phyloP scores from a whole-genome alignment of 2,888 invertebrate species.

The Leptarthrus brevirostris region DNA sequence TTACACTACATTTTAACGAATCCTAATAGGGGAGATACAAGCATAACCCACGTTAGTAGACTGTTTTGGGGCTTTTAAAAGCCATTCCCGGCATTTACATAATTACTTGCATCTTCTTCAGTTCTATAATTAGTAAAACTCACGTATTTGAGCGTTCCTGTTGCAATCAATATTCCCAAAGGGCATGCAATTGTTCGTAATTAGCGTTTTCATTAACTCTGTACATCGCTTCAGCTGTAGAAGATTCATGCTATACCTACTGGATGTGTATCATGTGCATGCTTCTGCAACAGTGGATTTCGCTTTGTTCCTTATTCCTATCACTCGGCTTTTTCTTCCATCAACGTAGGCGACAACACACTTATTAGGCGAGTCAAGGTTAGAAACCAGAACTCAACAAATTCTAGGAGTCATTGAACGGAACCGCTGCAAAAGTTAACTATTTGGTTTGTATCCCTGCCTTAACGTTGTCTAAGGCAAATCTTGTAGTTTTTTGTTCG shows the following conservation, averaged over 20 bases:
- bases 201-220: conserved; percentile 39
- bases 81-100: neutral
- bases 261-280: neutral
- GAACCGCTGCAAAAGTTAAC: conserved; percentile 28
- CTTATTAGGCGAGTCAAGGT: conserved; percentile 49
- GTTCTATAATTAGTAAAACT: conserved; percentile 22
- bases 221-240: neutral
- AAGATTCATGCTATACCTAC: neutral
- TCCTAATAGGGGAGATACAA: no score
- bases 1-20: no score
- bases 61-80: no score
- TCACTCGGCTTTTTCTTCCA: conserved; percentile 19
- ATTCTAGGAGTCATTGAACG: conserved; percentile 29
- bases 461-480: no score
- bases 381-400: conserved; percentile 43
- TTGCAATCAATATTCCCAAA: conserved; percentile 1
- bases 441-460: neutral
- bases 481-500: conserved; percentile 12
- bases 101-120: neutral
- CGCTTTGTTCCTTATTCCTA: conserved; percentile 7
- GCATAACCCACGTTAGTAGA: no score
- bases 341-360: conserved; percentile 34
- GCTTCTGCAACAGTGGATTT: conserved; percentile 27
- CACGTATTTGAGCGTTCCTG: conserved; percentile 20
- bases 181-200: conserved; percentile 26